These are phyloP conservation scores for Pimephales promelas DNA, from an alignment of 2,113 vertebrate genomes.

Conservation along the genomic window DNA sequence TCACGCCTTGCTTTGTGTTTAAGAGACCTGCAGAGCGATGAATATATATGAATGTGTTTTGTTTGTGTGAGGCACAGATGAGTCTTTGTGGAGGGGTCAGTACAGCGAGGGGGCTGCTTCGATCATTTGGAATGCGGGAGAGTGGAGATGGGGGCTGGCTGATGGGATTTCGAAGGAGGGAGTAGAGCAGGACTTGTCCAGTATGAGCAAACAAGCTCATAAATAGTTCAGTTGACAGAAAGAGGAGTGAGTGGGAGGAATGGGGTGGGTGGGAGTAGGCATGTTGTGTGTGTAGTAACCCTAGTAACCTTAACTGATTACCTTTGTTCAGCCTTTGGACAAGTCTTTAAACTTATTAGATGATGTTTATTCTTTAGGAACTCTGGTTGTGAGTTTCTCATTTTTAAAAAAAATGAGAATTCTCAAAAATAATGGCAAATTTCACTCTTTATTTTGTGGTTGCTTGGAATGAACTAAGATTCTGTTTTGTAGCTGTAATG, in stretches of 20 bases:
- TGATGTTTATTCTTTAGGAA: not conserved
- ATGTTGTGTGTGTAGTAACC: slow-evolving; percentile 56
- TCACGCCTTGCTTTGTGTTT: slow-evolving; percentile 20
- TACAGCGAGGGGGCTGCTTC: slow-evolving; percentile 29
- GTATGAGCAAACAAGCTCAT: slow-evolving; percentile 71
- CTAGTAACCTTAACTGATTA: not conserved
- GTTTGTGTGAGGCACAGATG: slow-evolving; percentile 28
- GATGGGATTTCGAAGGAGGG: slow-evolving; percentile 38
- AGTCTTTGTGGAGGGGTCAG: slow-evolving; percentile 36
- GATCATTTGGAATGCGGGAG: slow-evolving; percentile 49
- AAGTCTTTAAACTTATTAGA: not conserved
- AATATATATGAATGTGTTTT: slow-evolving; percentile 4
- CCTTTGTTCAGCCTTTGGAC: not conserved
- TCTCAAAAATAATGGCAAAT: not conserved
- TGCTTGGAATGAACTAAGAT: not conserved
- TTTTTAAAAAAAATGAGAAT: not conserved
- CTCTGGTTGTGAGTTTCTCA: not conserved
- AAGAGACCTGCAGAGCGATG: not conserved
- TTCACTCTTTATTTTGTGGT: not conserved
- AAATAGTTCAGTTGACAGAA: slow-evolving; percentile 69
- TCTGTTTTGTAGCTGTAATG: not conserved
- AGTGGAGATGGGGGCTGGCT: not conserved
- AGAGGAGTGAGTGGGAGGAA: slow-evolving; percentile 61
- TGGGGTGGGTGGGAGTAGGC: slow-evolving; percentile 62
- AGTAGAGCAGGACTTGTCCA: slow-evolving; percentile 55